phyloP scores from a whole-genome alignment of 35 echinoderm and acorn worm genomes.

The Chiridota heheva region DNA sequence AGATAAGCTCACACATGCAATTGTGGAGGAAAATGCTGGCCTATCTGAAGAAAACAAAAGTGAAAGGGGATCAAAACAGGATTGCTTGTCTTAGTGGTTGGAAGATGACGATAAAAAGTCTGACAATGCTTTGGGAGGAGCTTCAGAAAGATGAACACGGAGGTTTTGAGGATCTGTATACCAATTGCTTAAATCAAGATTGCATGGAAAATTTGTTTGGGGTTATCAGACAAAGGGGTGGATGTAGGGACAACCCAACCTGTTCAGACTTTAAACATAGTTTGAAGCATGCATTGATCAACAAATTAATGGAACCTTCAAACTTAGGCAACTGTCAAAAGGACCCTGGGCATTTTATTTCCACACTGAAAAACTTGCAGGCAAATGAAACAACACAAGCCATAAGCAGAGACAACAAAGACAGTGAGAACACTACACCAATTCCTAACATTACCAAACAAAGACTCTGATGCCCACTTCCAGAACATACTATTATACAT shows the following conservation, averaged over 20 bases:
- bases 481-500: not conserved
- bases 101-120: not conserved
- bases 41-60: not conserved
- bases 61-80: not conserved
- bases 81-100: constrained; percentile 6
- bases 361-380: not conserved
- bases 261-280: not conserved
- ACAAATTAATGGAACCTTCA: constrained; percentile 3
- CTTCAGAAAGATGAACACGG: not conserved
- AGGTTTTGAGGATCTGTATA: not conserved
- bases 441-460: not conserved
- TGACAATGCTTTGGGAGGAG: not conserved
- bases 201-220: constrained; percentile 10
- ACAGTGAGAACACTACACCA: not conserved
- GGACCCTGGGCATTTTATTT: not conserved
- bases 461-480: not conserved
- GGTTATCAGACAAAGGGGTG: not conserved
- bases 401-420: not conserved
- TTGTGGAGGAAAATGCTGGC: not conserved
- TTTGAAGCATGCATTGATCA: not conserved
- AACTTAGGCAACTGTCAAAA: not conserved
- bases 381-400: not conserved
- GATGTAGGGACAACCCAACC: not conserved
- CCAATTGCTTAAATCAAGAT: constrained; percentile 1
- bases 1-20: not conserved